Base-by-base conservation (phyloP, 2,113 vertebrate species). In the Sylvilagus bachmani region DNA sequence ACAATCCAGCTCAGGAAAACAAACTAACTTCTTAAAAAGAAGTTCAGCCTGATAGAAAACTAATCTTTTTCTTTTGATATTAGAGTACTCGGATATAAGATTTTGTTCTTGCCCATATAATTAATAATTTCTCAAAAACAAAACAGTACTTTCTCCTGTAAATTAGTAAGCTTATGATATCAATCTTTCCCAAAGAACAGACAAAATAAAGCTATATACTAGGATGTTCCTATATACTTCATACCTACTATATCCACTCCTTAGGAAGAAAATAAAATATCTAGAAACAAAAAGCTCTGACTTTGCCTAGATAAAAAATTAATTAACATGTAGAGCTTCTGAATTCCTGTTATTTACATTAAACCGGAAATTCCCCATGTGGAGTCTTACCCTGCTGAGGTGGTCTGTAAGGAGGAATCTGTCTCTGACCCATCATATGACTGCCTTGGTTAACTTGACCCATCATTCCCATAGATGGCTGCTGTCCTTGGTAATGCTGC, bases 401-500 rank as follows among this genome's bases (percentile, higher is more conserved):
- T 5, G 99, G 99, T 95, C 99, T 99, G 97, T 99, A 99, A 0
- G 99, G 99, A 49, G 99, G 99, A 98, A 99, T 99, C 93, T 99
- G 99, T 95, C 99, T 99, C 98, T 99, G 99, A 24, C 99, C 99
- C 98, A 99, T 99, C 98, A 99, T 99, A 81, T 99, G 99, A 97
- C 99, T 99, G 75, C 99, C 99, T 97, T 99, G 99, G 98, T 98
- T 99, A 89, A 99, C 99, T 95, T 99, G 99, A 25, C 99, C 98
- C 99, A 99, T 99, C 99, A 99, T 99, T 81, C 98, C 99, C 99
- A 99, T 99, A 0, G 99, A 99, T 8, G 98, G 99, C 97, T 99
- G 99, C 95, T 99, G 99, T 29, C 99, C 99, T 97, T 99, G 99
- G 98, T 99, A 99, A 98, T 99, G 99, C 94, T 99, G 99, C 27